A percentile compares a stretch with the other conserved stretches of the same genome.
Evolutionary conservation across 1,140 invertebrate genomes (phyloP).

Genomic region (Lordiphosa clarofinis): DNA sequence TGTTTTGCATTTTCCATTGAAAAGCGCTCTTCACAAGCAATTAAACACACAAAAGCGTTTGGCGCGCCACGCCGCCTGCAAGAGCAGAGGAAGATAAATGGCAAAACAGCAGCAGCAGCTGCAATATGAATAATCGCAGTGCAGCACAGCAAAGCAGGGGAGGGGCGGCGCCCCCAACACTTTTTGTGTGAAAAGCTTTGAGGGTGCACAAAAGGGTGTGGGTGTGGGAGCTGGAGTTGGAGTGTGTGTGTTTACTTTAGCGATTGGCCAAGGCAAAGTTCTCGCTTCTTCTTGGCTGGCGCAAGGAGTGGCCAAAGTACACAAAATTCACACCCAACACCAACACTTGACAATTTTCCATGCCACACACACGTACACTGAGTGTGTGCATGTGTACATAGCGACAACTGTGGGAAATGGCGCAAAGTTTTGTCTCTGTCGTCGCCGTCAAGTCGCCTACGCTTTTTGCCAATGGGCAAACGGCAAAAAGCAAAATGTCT

Average conservation of each 20-base stretch:
- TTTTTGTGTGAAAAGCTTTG: constrained; percentile 73
- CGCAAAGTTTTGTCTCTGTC: constrained; percentile 4
- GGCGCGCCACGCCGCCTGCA: constrained; percentile 60
- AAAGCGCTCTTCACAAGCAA: constrained; percentile 77
- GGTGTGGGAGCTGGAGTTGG: constrained; percentile 6
- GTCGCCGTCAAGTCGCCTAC: constrained; percentile 21
- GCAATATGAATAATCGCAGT: constrained; percentile 70
- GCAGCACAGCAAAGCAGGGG: constrained; percentile 3
- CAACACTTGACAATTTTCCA: constrained; percentile 68
- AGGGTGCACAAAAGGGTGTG: constrained; percentile 30
- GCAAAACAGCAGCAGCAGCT: constrained; percentile 56
- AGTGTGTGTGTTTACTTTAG: constrained; percentile 69
- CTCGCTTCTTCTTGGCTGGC: constrained; percentile 30
- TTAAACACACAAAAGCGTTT: constrained; percentile 78
- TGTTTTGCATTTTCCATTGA: constrained; percentile 64
- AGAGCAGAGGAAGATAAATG: constrained; percentile 38
- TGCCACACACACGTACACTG: constrained; percentile 14
- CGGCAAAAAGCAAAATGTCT: constrained; percentile 39
- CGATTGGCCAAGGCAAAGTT: constrained; percentile 64
- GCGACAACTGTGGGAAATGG: constrained; percentile 7
- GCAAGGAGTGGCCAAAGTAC: constrained; percentile 80
- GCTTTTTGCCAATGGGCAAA: constrained; percentile 52
- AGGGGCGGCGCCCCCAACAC: constrained; percentile 43
- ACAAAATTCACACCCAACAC: constrained; percentile 78
- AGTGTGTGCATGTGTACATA: constrained; percentile 27